These are phyloP conservation scores for Clusia tigrina DNA, from an alignment of 2,888 invertebrate species.

Conservation along the genomic window DNA sequence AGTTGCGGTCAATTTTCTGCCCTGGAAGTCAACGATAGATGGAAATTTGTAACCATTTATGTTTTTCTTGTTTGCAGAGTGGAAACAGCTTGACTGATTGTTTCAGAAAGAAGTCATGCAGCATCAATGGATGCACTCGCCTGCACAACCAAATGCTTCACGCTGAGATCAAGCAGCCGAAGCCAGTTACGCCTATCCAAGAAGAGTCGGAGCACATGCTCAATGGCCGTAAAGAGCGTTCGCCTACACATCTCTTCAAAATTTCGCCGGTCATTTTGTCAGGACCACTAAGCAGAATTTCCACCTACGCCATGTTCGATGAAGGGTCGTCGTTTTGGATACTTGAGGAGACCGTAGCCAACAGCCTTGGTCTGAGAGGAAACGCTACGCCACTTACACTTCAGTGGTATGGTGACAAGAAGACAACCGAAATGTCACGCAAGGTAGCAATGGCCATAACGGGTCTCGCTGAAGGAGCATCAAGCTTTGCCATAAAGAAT, in stretches of 20 bases:
- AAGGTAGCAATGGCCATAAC: background rate
- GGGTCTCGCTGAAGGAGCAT: background rate
- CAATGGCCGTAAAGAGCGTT: background rate
- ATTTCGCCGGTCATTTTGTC: conserved; percentile 11
- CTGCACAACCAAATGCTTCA: conserved; percentile 5
- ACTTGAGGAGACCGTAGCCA: background rate
- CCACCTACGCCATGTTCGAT: background rate
- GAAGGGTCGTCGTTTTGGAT: background rate
- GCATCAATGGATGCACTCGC: conserved; percentile 21
- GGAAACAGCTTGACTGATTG: background rate
- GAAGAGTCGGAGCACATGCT: background rate
- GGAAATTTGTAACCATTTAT: background rate
- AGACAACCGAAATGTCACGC: conserved; percentile 14
- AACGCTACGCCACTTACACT: background rate
- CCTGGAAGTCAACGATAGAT: background rate
- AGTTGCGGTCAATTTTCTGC: background rate
- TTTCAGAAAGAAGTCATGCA: conserved; percentile 8
- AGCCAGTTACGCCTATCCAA: background rate
- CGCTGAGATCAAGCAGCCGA: background rate
- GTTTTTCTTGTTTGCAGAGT: background rate
- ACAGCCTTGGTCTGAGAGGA: background rate
- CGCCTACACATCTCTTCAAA: background rate
- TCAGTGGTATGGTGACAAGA: conserved; percentile 28
- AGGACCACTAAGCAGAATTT: background rate
- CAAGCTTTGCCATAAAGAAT: background rate